phyloP scores from a whole-genome alignment of 2,113 vertebrate genomes.

The Anguilla japonica region DNA sequence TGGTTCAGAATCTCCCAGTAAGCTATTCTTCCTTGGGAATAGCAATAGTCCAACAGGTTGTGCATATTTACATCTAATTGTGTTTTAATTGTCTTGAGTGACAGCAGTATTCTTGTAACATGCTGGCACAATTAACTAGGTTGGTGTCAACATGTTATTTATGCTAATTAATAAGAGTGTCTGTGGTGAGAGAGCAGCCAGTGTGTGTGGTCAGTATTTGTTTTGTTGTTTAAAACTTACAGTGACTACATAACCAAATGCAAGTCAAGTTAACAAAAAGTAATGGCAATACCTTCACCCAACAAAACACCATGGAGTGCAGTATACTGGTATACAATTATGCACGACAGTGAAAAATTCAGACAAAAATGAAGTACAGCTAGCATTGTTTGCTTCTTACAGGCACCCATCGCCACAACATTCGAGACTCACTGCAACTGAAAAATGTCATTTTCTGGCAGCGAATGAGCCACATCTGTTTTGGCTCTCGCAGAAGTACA shows the following conservation, averaged over 20 bases:
- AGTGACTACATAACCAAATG: not conserved
- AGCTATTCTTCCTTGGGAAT: not conserved
- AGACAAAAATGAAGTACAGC: not conserved
- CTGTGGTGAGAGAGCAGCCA: not conserved
- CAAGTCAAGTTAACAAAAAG: not conserved
- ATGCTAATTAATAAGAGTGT: not conserved
- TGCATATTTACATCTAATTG: not conserved
- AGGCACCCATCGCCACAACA: not conserved
- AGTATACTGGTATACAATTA: not conserved
- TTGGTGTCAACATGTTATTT: not conserved
- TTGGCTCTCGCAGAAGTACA: not conserved
- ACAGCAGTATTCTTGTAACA: not conserved
- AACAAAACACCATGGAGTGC: not conserved
- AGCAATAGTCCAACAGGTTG: not conserved
- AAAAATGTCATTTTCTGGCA: conserved; percentile 10
- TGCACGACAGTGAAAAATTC: not conserved
- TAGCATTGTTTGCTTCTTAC: not conserved
- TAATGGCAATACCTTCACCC: not conserved
- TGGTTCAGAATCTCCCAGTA: not conserved
- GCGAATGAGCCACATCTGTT: not conserved
- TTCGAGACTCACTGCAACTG: not conserved
- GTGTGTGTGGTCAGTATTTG: not conserved
- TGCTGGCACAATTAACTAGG: not conserved
- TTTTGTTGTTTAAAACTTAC: not conserved
- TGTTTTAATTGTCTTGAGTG: not conserved